Conservation (phyloP, 2,888 invertebrate species). For the Dolichomitus sp. region DNA sequence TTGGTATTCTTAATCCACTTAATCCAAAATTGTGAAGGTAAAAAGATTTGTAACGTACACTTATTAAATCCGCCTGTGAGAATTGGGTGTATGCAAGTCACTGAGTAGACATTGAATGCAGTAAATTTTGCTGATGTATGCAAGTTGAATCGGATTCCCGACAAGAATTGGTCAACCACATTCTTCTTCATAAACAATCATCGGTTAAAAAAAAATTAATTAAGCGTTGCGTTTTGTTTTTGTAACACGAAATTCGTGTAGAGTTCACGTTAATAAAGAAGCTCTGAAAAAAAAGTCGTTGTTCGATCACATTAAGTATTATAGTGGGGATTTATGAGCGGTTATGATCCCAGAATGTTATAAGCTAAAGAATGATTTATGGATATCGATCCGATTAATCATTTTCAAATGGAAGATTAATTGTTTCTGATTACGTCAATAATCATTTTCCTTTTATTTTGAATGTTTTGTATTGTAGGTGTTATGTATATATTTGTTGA, state of each 20-base stretch:
- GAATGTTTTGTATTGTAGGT: background rate
- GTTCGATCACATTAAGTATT: background rate
- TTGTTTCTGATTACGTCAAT: background rate
- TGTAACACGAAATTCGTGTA: background rate
- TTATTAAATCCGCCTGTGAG: background rate
- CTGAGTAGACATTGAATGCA: background rate
- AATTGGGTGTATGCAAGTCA: background rate
- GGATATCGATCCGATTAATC: background rate
- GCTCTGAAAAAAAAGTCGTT: constrained; percentile 3
- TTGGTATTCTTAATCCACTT: background rate
- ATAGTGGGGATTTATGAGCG: constrained; percentile 28
- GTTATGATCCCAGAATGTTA: background rate
- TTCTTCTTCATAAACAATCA: background rate
- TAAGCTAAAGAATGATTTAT: background rate
- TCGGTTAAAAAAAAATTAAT: background rate
- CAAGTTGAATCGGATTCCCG: constrained; percentile 3
- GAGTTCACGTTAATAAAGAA: background rate
- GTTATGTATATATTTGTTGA: no score
- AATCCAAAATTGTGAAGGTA: background rate
- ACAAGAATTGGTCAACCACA: background rate
- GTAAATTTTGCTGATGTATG: constrained; percentile 21
- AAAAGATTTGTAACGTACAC: background rate
- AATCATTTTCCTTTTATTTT: background rate
- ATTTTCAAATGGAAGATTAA: constrained; percentile 7
- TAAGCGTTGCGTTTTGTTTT: background rate